Percentiles rank a stretch among this genome's conserved stretches.
Conservation (phyloP, 2,113 vertebrate species). For the Anolis sagrei region DNA sequence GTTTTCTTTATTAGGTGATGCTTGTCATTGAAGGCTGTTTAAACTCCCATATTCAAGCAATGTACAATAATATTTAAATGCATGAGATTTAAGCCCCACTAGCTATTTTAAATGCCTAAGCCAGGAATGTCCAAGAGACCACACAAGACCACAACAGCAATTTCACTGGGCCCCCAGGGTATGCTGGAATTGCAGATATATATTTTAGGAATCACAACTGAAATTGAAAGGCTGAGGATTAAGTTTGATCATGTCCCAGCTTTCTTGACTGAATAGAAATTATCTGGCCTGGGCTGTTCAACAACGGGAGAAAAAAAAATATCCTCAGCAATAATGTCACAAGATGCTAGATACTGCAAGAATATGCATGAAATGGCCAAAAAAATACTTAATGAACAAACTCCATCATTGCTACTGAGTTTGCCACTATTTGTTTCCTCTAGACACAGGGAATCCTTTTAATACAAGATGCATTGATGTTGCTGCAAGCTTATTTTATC, state of each 20-base stretch:
- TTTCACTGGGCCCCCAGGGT: rapidly evolving
- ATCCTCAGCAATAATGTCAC: neutral
- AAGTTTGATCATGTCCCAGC: rapidly evolving
- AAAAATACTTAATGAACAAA: neutral
- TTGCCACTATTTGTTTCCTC: neutral
- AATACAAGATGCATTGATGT: neutral
- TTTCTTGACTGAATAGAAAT: rapidly evolving
- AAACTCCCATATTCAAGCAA: neutral
- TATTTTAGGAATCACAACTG: neutral
- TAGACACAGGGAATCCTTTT: neutral
- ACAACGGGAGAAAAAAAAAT: neutral
- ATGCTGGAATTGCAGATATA: neutral
- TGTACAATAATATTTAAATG: constrained; percentile 1
- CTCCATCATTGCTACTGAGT: neutral
- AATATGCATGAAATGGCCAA: neutral
- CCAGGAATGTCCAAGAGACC: neutral
- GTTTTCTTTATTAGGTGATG: constrained; percentile 49
- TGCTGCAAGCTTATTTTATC: neutral
- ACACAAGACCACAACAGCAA: rapidly evolving
- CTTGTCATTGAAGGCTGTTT: neutral
- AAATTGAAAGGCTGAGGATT: neutral
- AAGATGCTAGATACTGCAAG: neutral
- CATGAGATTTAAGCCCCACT: neutral
- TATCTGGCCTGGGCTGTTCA: neutral
- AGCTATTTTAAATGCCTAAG: rapidly evolving